phyloP scores from a whole-genome alignment of 2,797 vertebrate species.

The Valencia hispanica region DNA sequence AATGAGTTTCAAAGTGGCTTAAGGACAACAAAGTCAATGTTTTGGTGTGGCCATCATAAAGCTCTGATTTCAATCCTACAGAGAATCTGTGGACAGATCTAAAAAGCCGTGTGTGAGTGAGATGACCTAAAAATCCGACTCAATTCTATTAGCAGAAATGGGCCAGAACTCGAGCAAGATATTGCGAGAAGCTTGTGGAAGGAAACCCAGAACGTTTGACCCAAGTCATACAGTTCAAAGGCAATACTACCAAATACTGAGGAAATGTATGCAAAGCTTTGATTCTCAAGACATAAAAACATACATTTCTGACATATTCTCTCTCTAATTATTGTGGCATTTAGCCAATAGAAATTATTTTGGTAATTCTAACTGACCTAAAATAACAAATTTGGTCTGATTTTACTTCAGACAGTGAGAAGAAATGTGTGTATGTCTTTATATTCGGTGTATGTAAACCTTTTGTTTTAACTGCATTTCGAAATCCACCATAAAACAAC shows the following conservation, averaged over 20 bases:
- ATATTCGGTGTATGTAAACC: background rate
- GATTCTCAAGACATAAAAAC: background rate
- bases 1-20: too few relatives aligned
- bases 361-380: background rate
- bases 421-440: background rate
- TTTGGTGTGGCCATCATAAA: too few relatives aligned
- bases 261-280: background rate
- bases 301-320: background rate
- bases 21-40: too few relatives aligned
- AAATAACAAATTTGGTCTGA: background rate
- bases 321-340: background rate
- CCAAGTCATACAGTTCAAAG: background rate
- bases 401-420: background rate
- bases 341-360: background rate
- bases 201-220: background rate
- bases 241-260: background rate
- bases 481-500: conserved; percentile 31
- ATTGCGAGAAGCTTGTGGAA: background rate
- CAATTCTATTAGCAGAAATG: too few relatives aligned
- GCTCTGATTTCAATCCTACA: too few relatives aligned
- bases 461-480: background rate
- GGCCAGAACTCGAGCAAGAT: too few relatives aligned
- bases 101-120: too few relatives aligned
- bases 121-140: too few relatives aligned
- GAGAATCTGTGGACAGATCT: too few relatives aligned